Base-by-base conservation (phyloP, 2,888 invertebrate species). In the Peribatodes rhomboidaria region DNA sequence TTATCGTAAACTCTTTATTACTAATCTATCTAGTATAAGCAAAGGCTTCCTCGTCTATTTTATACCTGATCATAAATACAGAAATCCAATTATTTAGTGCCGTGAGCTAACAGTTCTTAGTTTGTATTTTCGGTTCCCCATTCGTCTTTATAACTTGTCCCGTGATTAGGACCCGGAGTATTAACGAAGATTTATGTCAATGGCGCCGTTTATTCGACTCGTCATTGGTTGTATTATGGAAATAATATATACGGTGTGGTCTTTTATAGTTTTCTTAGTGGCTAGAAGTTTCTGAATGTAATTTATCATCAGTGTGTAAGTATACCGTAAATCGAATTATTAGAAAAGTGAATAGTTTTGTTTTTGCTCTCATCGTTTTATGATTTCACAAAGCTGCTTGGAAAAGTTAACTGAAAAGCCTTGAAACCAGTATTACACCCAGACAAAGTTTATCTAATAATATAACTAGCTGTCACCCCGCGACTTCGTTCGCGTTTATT, bases 161-260 rank as follows among this genome's bases (percentile, higher is more conserved):
- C 79, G 80, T 81, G 79, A 79, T 82, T 83, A 78, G 73, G 71
- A 73, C 52, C 16, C 35, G 33, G 18, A 3, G 67, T 75, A 72
- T 77, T 71, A 65, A 76, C 76, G 70, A 77, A 81, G 81, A 83
- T 85, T 84, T 82, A 83, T 81, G 79, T 80, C 78, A 79, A 78
- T 77, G 75, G 76, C 74, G 70, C 79, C 80, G 81, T 86, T 84
- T 80, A 83, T 83, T 80, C 77, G 76, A 79, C 78, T 81, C 75
- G 69, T 78, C 72, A 73, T 78, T 66, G 57, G 79, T 81, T 84
- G 80, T 83, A 83, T 86, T 83, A 85, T 85, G 80, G 85, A 81
- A 84, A 84, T 85, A n/a, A 8, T 77, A 69, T 78, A 79, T 84
- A 84, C 81, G 81, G 73, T 41, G 37, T 47, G 47, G 35, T 47